Percentiles rank a stretch among this genome's conserved stretches.
These are phyloP conservation scores for Guaruba guarouba DNA, from an alignment of 2,113 vertebrate species.

Conservation along the genomic window DNA sequence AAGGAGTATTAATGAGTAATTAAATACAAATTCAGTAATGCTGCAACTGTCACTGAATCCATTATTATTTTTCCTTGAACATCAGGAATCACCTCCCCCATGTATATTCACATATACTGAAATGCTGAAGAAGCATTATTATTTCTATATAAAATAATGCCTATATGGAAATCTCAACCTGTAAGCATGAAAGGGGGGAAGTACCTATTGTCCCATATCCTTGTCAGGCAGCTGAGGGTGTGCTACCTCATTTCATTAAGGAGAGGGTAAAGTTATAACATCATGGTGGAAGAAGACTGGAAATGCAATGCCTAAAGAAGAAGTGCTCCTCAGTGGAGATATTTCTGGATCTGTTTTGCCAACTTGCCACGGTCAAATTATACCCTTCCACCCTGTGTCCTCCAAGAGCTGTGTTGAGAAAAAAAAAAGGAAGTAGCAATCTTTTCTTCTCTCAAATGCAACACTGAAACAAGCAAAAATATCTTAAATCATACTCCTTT, in stretches of 20 bases:
- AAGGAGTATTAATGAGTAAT: not conserved
- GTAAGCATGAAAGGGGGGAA: not conserved
- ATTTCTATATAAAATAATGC: not conserved
- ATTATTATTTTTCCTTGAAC: conserved; percentile 7
- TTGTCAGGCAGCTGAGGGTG: not conserved
- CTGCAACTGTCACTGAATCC: not conserved
- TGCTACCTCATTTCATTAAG: not conserved
- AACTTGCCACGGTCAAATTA: not conserved
- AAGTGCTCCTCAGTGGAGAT: not conserved
- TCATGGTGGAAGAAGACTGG: not conserved
- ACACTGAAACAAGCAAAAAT: not conserved
- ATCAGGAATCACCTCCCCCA: not conserved
- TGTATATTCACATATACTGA: not conserved
- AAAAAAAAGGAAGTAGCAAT: not conserved
- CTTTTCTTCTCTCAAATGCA: not conserved
- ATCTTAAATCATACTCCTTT: not conserved
- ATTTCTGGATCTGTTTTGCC: not conserved
- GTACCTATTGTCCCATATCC: not conserved
- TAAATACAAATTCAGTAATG: conserved; percentile 30
- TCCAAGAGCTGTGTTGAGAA: not conserved
- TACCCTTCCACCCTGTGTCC: not conserved
- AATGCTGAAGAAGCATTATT: not conserved
- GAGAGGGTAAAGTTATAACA: not conserved
- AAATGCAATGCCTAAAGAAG: not conserved
- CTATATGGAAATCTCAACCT: not conserved